Evolutionary conservation across 2,888 invertebrate genomes (phyloP).

Genomic region (Melanophora roralis): DNA sequence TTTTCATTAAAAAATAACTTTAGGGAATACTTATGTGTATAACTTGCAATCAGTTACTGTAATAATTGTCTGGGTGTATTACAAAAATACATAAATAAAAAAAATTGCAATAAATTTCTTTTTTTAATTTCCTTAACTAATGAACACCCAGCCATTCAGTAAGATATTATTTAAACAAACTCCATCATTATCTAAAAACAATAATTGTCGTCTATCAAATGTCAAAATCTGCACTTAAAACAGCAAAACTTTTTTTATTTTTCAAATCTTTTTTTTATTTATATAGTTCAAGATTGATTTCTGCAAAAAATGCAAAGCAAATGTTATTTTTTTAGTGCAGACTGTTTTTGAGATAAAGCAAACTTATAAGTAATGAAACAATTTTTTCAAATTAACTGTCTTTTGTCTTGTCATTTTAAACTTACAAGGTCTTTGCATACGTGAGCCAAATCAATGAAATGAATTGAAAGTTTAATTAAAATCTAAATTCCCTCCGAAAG

Average conservation of each 20-base stretch:
- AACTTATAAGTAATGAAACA: neutral
- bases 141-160: neutral
- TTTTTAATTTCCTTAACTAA: neutral
- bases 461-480: conserved; percentile 40
- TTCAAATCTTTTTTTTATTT: neutral
- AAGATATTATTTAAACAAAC: neutral
- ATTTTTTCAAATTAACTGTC: neutral
- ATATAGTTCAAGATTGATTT: conserved; percentile 42
- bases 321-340: neutral
- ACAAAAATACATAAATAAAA: too few species aligned
- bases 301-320: neutral
- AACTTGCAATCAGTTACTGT: too few species aligned
- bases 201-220: conserved; percentile 1
- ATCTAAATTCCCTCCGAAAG: conserved; percentile 14
- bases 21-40: too few species aligned
- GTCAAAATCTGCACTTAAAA: neutral
- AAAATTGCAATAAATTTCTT: too few species aligned
- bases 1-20: too few species aligned
- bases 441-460: conserved; percentile 35
- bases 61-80: too few species aligned
- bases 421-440: conserved; percentile 32
- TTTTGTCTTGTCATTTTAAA: neutral
- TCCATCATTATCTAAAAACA: neutral
- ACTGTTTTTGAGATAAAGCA: neutral
- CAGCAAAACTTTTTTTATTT: neutral